Base-by-base conservation (phyloP, 2,113 vertebrate genomes). In the Chaetodon trifascialis region DNA sequence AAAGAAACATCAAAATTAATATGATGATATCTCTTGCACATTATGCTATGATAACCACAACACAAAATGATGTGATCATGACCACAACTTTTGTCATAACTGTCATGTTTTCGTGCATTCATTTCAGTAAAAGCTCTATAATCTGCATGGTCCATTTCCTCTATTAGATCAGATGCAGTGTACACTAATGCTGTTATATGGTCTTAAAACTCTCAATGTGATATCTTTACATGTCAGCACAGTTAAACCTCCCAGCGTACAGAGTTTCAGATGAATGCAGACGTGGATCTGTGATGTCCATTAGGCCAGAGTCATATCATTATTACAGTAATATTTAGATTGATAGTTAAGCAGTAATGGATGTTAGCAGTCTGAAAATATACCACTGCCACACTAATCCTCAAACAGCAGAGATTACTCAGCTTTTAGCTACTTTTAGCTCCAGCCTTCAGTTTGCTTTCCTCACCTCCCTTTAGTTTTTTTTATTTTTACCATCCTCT, bases 371-470 rank as follows among this genome's bases (percentile, higher is more conserved):
- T 83, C 65, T 82, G 44, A 73, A 88, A 88, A 91, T 80, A 88
- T 73, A 75, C 63, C 30, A 8, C 25, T 23, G n/a, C 47, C 38
- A 1, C 68, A 55, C 23, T 94, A 88, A 92, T 80, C 91, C 63
- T 60, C 73, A 34, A 46, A 38, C 82, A 56, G 76, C 80, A 70
- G 62, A 92, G 86, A 91, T 94, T 87, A 86, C 79, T 70, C 64
- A 42, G 55, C 71, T 44, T 84, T 62, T 91, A 78, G 74, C 86
- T 59, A 56, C 80, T 86, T 92, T 91, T 16, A 88, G 80, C 86
- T 46, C 40, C 3, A 25, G 34, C 72, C 25, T 44, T 76, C 15
- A 66, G 15, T 66, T 25, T 7, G 56, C 34, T 8, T 38, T 52
- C 46, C 11, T 64, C 55, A 34, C 7, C 34, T 30, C 30, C 30